Evolutionary conservation across 2,888 invertebrate genomes (phyloP), one percentile per base, ranked within the genome.

Genomic region (Lochmaea crataegi): DNA sequence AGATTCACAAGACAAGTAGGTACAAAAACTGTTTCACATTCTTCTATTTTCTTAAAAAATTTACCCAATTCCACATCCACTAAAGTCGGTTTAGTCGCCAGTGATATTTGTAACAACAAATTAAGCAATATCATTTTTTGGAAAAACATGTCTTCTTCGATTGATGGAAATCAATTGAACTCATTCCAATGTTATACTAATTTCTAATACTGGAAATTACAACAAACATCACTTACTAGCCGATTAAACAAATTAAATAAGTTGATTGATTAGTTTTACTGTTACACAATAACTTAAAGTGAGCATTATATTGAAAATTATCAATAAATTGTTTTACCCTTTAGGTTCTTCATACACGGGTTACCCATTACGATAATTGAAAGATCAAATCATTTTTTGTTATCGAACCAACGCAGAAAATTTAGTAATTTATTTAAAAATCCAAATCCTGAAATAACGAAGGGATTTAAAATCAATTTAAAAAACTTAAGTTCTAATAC

Each of bases 11-110:
- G n/a, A 16, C 68, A 68, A 4, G 68, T 68, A 2, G 14, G 26
- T 11, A 48, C 16, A 53, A 32, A 6, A 18, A 2, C 10, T 4
- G 51, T n/a, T 32, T 64, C 7, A 14, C 65, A 65, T 10, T 53
- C 53, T n/a, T 41, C 9, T 10, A 65, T 16, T 53, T 65, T 65
- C 10, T 32, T 38, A 16, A 53, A 65, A 65, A 65, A 65, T 12
- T 53, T 53, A 1, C 11, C 4, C 2, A 65, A 6, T 53, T 65
- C 38, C 16, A 51, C 16, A 32, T 65, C 65, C 9, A 65, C 65
- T 32, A 65, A 65, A 65, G 12, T 38, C 10, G 14, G 14, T 53
- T 53, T 16, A 4, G n/a, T 48, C 6, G 48, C 32, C 9, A 9
- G 1, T 38, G 32, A 48, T 7, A 48, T 48, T 48, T 48, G 48